These are phyloP conservation scores for Aix galericulata DNA, from an alignment of 2,113 vertebrate genomes.

Conservation along the genomic window DNA sequence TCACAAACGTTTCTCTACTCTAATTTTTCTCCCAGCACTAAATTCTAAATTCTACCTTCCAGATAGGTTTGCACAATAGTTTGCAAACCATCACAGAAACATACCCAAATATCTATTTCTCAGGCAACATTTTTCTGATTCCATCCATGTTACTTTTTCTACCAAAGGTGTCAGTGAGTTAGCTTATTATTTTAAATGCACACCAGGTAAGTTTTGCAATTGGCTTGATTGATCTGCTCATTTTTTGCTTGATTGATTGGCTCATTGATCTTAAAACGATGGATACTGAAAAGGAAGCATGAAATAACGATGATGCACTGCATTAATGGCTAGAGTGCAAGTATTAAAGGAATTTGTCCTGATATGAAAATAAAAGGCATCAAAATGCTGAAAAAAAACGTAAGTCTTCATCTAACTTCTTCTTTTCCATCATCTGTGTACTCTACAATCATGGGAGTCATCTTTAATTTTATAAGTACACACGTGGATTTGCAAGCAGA, in stretches of 20 bases:
- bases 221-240: not conserved
- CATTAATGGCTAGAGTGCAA: not conserved
- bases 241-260: not conserved
- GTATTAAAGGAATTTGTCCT: not conserved
- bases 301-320: not conserved
- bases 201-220: not conserved
- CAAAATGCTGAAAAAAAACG: not conserved
- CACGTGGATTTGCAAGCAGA: not conserved
- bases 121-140: not conserved
- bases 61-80: not conserved
- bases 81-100: not conserved
- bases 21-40: not conserved
- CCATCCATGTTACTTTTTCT: not conserved
- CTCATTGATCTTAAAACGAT: not conserved
- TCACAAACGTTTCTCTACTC: not conserved
- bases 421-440: not conserved
- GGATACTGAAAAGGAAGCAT: not conserved
- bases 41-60: not conserved
- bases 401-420: not conserved
- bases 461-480: not conserved
- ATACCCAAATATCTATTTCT: not conserved
- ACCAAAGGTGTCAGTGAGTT: not conserved
- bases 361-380: not conserved
- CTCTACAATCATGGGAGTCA: rapidly evolving
- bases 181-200: not conserved